Percentiles rank a stretch among this genome's conserved stretches.
Evolutionary conservation across 1,140 invertebrate genomes (phyloP).

Genomic region (Riptortus pedestris): DNA sequence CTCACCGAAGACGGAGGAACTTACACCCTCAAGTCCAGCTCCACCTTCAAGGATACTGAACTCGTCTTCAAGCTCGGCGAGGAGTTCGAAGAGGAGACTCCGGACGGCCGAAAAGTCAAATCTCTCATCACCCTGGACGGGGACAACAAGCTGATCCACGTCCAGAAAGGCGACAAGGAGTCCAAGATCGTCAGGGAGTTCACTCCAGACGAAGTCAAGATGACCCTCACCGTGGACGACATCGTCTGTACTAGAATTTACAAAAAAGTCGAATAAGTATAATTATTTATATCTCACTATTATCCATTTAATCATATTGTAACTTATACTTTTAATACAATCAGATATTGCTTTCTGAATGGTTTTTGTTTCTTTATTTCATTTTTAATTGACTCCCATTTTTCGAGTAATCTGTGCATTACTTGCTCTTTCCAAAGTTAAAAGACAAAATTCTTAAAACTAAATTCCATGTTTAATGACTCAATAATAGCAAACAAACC

Average conservation of each 20-base stretch:
- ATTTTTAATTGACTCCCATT: too few species aligned
- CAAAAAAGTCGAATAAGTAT: conserved; percentile 39
- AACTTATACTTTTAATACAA: too few species aligned
- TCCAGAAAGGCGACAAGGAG: conserved; percentile 45
- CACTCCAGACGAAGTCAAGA: conserved; percentile 31
- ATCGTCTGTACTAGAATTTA: conserved; percentile 62
- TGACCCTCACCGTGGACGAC: conserved; percentile 52
- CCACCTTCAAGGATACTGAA: conserved; percentile 71
- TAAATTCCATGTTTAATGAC: too few species aligned
- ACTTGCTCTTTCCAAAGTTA: too few species aligned
- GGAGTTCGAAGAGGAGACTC: conserved; percentile 76
- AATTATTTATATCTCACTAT: too few species aligned
- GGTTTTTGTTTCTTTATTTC: too few species aligned
- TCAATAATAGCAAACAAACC: too few species aligned
- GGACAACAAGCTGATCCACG: conserved; percentile 52
- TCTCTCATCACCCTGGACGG: conserved; percentile 52
- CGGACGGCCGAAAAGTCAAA: conserved; percentile 74
- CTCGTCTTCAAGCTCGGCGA: conserved; percentile 69
- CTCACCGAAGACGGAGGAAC: conserved; percentile 54
- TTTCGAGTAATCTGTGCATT: too few species aligned
- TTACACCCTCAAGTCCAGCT: conserved; percentile 63
- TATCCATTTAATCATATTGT: too few species aligned
- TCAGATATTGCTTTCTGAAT: too few species aligned
- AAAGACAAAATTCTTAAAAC: too few species aligned
- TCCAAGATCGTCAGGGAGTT: conserved; percentile 34